Conservation (phyloP, 2,888 invertebrate species). For the Volucella bombylans region DNA sequence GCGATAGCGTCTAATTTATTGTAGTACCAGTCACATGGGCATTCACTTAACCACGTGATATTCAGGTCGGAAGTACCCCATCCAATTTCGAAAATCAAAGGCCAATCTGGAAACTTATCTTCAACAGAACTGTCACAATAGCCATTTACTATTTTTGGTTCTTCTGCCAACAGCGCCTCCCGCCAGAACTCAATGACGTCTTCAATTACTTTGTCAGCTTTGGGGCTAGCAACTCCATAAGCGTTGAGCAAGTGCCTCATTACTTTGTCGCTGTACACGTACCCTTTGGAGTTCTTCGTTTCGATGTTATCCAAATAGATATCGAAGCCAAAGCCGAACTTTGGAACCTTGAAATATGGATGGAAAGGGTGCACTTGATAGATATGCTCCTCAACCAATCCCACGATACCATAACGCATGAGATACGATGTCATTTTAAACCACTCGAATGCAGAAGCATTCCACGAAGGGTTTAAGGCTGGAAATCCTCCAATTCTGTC, state of each 20-base stretch:
- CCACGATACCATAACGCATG: constrained; percentile 77
- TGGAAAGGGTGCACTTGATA: constrained; percentile 77
- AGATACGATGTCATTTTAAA: constrained; percentile 80
- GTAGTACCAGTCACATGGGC: constrained; percentile 77
- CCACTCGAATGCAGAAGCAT: constrained; percentile 78
- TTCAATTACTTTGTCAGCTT: constrained; percentile 74
- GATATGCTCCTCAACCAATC: constrained; percentile 77
- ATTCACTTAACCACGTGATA: constrained; percentile 15
- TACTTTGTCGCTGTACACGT: constrained; percentile 76
- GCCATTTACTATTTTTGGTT: constrained; percentile 74
- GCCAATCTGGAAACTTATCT: constrained; percentile 75
- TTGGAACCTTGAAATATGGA: constrained; percentile 78
- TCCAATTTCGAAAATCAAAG: constrained; percentile 77
- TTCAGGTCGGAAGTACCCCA: constrained; percentile 76
- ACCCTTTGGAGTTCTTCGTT: constrained; percentile 77
- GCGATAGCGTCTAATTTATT: constrained; percentile 76
- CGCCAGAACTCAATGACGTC: constrained; percentile 78
- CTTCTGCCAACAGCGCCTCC: constrained; percentile 74
- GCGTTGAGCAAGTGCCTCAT: constrained; percentile 78
- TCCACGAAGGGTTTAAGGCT: constrained; percentile 77
- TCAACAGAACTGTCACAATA: constrained; percentile 55
- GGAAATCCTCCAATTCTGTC: constrained; percentile 80
- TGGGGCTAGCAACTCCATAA: constrained; percentile 76
- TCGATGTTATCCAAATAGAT: constrained; percentile 79
- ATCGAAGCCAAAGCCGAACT: constrained; percentile 79